Base-by-base conservation (phyloP, 2,888 invertebrate species). In the Pycnomerus fuliginosus region DNA sequence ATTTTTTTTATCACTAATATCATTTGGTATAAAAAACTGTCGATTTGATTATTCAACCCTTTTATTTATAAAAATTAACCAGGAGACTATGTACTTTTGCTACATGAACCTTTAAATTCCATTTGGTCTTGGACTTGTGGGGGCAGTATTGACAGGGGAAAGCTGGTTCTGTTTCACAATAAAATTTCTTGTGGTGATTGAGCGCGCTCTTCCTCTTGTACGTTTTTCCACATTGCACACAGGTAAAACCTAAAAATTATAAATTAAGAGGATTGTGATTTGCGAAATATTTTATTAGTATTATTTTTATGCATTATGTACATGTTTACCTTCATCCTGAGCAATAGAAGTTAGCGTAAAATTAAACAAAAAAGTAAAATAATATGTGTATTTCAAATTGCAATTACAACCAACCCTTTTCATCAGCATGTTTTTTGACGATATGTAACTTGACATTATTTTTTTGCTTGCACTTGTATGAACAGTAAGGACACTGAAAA, bases 91-190 rank as follows among this genome's bases (percentile, higher is more conserved):
- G 45, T 12, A 45, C 27, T 13, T 36, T 34, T n/a, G 32, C 17
- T 3, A 40, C 16, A 24, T 40, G 45, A 2, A 25, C 24, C 29
- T 45, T 45, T 23, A 45, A 29, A 34, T 45, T 45, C 45, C 45
- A 45, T 17, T 45, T 45, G 10, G 40, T 37, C 37, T 52, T 52
- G 4, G 48, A 34, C 23, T 34, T 44, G 20, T 49, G 47, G 3
- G 43, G 17, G 25, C 56, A 56, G 25, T 27, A 32, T 7, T 20
- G 27, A 27, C 55, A 55, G 5, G 35, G 24, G 22, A 48, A 47
- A 7, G 39, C 32, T 2, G 52, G 47, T 27, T 41, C 40, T 14
- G 44, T 49, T 16, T 30, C 36, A 23, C 52, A 52, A 24, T 52
- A 45, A 30, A 44, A 46, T 17, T 39, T 46, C 17, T 30, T 25